Evolutionary conservation across 2,797 vertebrate genomes (phyloP), one percentile per base, ranked within the genome.

Genomic region (Linurgus olivaceus): DNA sequence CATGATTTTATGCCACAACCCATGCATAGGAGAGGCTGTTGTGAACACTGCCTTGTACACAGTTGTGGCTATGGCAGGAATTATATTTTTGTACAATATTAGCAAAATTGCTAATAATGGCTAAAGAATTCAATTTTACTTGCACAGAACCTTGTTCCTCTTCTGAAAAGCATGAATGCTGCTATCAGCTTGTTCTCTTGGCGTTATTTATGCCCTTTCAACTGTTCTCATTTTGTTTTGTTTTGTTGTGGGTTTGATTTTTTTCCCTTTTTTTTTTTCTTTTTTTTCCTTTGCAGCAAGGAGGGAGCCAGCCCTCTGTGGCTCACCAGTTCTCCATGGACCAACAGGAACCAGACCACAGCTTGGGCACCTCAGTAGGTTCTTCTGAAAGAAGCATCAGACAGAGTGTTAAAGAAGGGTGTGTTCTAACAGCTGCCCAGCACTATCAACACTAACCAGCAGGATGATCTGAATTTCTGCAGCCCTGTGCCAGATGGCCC

Each of bases 361-460:
- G 65, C 25, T 25, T 61, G 61, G 84, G n/a, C 54, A 83, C 29
- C 57, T 89, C 80, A 72, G 54, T 38, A 42, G 81, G 28, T 50
- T 91, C 28, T 54, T 90, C 85, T 96, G 90, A 96, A 96, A 96
- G 87, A 54, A 91, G 23, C 47, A 78, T 94, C 65, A 91, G 87
- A 95, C 0, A 1, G 42, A 65, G 37, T 12, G 48, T 88, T 86
- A 94, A 95, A 95, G 89, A 74, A 83, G 58, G 18, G 29, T 86
- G 58, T 94, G 84, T 94, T 95, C 89, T 91, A 2, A 0, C 51
- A 59, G 51, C 17, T 76, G 66, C 78, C 47, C 75, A 40, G 31
- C 65, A 13, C 61, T 94, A 93, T 86, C 91, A 58, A 80, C 23
- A 29, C 20, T 61, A 94, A 85, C 86, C 77, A 89, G 67, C 38